Evolutionary conservation across 2,888 invertebrate genomes (phyloP), one percentile per base, ranked within the genome.

Genomic region (Agrotis exclamationis): DNA sequence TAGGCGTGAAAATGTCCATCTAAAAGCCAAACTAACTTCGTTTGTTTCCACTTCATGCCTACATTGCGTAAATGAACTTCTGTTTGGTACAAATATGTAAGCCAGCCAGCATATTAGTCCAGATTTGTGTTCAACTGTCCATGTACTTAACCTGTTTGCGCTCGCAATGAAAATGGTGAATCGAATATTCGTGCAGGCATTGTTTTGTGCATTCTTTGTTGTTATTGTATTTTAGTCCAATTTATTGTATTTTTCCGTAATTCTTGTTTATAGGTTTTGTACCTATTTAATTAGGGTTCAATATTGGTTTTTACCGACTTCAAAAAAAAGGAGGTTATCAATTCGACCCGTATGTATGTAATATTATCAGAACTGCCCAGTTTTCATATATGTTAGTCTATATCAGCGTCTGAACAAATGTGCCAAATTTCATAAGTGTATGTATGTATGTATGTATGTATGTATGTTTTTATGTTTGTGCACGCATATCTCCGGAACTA

Each of bases 51-150:
- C 20, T 47, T 1, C 53, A 20, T 62, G 5, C 14, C 6, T 9
- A 16, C 3, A 70, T 48, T 24, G 16, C 47, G 53, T 13, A 39
- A 39, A 54, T 70, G 13, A 13, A 48, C 16, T 54, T 28, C 13
- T 20, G 18, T 39, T 69, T 18, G 4, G 33, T 69, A 39, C 39
- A 39, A 39, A 39, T 33, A 39, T 47, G 14, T 47, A 47, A 70
- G 45, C 51, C 9, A 3, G 22, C 0, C 9, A 3, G 22, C 0
- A 24, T 20, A 70, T 62, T 53, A 62, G 39, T 48, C 18, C 47
- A 54, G 13, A 70, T 62, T 63, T 48, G 39, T 16, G 20, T 7
- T 18, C 24, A 39, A 39, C 39, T 39, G 39, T 39, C 39, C 39
- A 39, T 39, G 39, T 39, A 39, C 24, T 48, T 20, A 48, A 70